Evolutionary conservation across 2,113 vertebrate species (phyloP).

Genomic region (Bufo gargarizans): DNA sequence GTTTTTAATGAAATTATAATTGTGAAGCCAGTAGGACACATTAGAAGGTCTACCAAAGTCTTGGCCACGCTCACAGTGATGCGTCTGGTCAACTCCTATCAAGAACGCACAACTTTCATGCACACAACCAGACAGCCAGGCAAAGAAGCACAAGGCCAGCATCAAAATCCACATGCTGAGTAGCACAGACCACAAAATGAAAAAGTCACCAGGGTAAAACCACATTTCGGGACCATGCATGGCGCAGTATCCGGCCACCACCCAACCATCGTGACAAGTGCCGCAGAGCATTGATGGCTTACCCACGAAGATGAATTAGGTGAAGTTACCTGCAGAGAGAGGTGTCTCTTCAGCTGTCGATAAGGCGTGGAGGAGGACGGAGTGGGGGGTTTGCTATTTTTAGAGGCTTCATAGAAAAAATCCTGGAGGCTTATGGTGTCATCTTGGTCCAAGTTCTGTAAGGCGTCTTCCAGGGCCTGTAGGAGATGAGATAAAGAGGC

Average conservation of each 20-base stretch:
- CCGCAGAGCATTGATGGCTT: neutral
- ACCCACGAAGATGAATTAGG: too few species aligned
- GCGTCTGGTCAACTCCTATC: too few species aligned
- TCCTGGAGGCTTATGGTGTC: slow-evolving; percentile 84
- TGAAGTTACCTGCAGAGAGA: slow-evolving; percentile 87
- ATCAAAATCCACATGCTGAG: too few species aligned
- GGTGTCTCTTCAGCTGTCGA: slow-evolving; percentile 88
- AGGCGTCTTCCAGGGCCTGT: slow-evolving; percentile 79
- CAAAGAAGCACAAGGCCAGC: too few species aligned
- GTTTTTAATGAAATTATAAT: too few species aligned
- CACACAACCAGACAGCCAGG: too few species aligned
- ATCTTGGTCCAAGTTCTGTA: slow-evolving; percentile 75
- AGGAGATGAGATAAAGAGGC: neutral
- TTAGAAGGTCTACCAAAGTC: too few species aligned
- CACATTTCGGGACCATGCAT: too few species aligned
- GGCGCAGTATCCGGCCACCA: neutral
- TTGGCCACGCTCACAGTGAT: too few species aligned
- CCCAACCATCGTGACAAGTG: neutral
- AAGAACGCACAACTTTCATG: too few species aligned
- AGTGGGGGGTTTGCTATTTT: slow-evolving; percentile 76
- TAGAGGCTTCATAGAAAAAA: slow-evolving; percentile 82
- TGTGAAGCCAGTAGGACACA: too few species aligned
- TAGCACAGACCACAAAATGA: neutral
- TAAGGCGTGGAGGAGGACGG: slow-evolving; percentile 90
- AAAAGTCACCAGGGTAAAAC: neutral